Evolutionary conservation across 2,797 vertebrate genomes (phyloP).

Genomic region (Aselliscus stoliczkanus): DNA sequence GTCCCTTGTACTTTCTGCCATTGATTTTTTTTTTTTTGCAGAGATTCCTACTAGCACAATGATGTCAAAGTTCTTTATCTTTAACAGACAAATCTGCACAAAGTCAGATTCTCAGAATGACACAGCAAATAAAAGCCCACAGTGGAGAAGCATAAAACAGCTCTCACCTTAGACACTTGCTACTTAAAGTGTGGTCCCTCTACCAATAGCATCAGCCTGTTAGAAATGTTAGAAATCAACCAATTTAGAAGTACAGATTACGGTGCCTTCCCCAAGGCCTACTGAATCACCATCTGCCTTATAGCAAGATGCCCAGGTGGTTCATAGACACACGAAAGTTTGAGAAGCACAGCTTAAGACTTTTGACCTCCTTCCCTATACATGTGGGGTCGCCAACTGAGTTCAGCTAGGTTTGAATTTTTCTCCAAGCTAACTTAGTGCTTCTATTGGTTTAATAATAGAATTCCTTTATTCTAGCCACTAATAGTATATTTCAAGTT

Average conservation of each 20-base stretch:
- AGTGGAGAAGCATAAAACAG: not conserved
- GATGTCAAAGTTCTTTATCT: not conserved
- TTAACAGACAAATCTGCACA: not conserved
- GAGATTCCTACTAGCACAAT: not conserved
- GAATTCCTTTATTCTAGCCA: not conserved
- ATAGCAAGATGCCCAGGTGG: not conserved
- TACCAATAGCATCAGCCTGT: not conserved
- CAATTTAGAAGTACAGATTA: not conserved
- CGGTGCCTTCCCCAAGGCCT: not conserved
- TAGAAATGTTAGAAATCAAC: not conserved
- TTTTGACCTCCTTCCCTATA: not conserved
- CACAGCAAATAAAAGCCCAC: not conserved
- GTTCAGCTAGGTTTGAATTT: not conserved
- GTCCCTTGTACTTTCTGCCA: not conserved
- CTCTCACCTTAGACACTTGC: not conserved
- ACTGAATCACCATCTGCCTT: not conserved
- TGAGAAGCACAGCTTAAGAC: not conserved
- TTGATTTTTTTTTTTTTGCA: not conserved
- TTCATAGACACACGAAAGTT: not conserved
- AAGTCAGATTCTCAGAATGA: not conserved
- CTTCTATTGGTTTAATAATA: not conserved
- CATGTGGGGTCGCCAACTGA: not conserved
- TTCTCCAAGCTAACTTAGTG: not conserved
- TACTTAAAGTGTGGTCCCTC: not conserved
- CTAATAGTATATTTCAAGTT: not conserved